phyloP scores from a whole-genome alignment of 2,888 invertebrate genomes.

The Oxyteleia sp. region DNA sequence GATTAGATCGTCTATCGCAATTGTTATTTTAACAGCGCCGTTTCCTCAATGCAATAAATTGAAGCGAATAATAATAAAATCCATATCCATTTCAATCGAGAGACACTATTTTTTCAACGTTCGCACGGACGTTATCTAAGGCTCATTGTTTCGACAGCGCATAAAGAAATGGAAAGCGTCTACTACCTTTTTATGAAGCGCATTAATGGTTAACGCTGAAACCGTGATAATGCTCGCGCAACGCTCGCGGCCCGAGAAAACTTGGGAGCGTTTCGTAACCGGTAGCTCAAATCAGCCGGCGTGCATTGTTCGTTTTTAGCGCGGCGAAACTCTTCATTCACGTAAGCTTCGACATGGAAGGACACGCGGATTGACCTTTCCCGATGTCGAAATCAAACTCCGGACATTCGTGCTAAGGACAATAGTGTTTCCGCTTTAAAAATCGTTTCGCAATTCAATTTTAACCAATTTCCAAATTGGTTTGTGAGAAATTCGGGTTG shows the following conservation, averaged over 20 bases:
- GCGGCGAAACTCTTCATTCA: conserved; percentile 53
- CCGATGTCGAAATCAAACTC: conserved; percentile 25
- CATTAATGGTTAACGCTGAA: conserved; percentile 59
- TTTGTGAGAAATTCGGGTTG: too few relatives aligned
- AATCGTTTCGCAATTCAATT: too few relatives aligned
- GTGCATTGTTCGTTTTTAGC: conserved; percentile 59
- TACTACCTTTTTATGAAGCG: conserved; percentile 60
- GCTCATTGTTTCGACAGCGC: conserved; percentile 65
- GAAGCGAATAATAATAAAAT: not conserved
- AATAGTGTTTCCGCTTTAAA: not conserved
- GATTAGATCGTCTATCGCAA: too few relatives aligned
- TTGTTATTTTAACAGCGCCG: not conserved
- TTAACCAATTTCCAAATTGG: too few relatives aligned
- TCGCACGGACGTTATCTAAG: conserved; percentile 64
- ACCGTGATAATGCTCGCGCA: conserved; percentile 67
- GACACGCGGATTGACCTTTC: conserved; percentile 36
- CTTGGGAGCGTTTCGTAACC: conserved; percentile 62
- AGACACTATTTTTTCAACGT: conserved; percentile 23
- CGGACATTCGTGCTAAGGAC: conserved; percentile 48
- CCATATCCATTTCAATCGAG: not conserved
- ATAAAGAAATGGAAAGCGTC: conserved; percentile 68
- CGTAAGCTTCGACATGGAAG: conserved; percentile 38
- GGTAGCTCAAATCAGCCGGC: conserved; percentile 50
- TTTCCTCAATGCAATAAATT: too few relatives aligned
- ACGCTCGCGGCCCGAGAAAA: conserved; percentile 48